Conservation (phyloP, 2,888 invertebrate species). For the Lepidonotus clava region DNA sequence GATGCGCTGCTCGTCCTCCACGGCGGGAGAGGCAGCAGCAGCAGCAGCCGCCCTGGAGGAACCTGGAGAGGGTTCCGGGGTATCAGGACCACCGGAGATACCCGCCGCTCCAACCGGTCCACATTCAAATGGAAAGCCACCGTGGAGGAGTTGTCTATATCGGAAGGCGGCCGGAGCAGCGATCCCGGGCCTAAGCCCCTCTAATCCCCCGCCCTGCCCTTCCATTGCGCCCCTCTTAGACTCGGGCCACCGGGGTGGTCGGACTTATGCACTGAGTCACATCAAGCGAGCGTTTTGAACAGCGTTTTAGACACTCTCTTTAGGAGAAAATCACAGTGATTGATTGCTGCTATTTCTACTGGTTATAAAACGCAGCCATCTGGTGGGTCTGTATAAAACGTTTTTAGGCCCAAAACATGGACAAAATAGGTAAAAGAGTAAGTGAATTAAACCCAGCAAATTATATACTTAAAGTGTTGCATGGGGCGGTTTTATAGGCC, state of each 20-base stretch:
- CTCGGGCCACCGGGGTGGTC: not conserved
- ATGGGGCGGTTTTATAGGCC: not conserved
- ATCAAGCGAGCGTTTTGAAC: not conserved
- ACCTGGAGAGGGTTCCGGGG: conserved; percentile 21
- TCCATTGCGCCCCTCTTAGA: conserved; percentile 35
- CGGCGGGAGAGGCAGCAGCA: too few relatives aligned
- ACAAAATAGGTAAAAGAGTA: not conserved
- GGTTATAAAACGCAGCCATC: conserved; percentile 26
- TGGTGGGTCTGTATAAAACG: conserved; percentile 1
- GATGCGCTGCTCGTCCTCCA: too few relatives aligned
- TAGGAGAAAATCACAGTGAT: not conserved
- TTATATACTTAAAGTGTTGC: conserved; percentile 15
- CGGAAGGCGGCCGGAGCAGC: not conserved
- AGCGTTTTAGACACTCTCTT: not conserved
- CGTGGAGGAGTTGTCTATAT: conserved; percentile 31
- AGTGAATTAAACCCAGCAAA: conserved; percentile 13
- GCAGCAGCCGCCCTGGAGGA: too few relatives aligned
- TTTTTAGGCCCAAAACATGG: not conserved
- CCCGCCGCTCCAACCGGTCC: not conserved
- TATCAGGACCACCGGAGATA: conserved; percentile 52
- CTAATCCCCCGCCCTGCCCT: conserved; percentile 38
- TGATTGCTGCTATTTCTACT: not conserved
- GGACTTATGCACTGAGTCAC: not conserved
- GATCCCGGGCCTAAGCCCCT: conserved; percentile 7
- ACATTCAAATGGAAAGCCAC: conserved; percentile 40